Percentiles rank a stretch among this genome's conserved stretches.
Conservation (phyloP, 2,797 vertebrate genomes). For the Varecia variegata region DNA sequence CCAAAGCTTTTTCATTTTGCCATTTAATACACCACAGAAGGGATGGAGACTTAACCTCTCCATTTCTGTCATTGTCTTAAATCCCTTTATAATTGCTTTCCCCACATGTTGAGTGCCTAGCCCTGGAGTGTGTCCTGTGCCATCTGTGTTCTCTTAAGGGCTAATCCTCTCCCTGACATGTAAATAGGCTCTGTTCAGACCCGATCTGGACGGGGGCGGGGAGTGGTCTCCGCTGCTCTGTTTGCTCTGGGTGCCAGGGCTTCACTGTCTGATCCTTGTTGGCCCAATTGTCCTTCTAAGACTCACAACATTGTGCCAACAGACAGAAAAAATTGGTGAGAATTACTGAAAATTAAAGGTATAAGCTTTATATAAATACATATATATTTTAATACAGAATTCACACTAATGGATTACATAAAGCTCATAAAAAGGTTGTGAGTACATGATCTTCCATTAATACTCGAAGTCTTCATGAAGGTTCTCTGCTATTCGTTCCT, state of each 20-base stretch:
- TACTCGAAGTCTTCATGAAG: fast-evolving
- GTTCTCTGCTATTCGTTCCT: background rate
- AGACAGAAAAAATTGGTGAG: background rate
- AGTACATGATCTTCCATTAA: background rate
- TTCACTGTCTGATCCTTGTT: background rate
- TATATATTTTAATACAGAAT: background rate
- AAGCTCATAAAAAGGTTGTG: background rate
- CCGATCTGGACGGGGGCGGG: background rate
- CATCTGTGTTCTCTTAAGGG: slow-evolving; percentile 55
- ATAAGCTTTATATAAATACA: background rate
- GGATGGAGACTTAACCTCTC: slow-evolving; percentile 65
- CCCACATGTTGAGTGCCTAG: background rate
- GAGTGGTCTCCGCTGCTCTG: fast-evolving
- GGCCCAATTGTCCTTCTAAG: background rate
- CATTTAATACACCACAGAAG: slow-evolving; percentile 79
- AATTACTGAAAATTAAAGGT: background rate
- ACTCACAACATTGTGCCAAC: background rate
- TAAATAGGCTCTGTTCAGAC: background rate
- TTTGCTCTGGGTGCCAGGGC: background rate
- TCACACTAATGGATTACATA: background rate
- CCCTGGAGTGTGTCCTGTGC: slow-evolving; percentile 19
- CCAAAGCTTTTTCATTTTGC: slow-evolving; percentile 79
- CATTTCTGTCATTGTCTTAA: slow-evolving; percentile 51
- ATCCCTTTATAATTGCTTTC: slow-evolving; percentile 76
- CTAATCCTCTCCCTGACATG: background rate